Evolutionary conservation across 1,140 invertebrate genomes (phyloP), one percentile per base, ranked within the genome.

Genomic region (Drosophila ambigua): DNA sequence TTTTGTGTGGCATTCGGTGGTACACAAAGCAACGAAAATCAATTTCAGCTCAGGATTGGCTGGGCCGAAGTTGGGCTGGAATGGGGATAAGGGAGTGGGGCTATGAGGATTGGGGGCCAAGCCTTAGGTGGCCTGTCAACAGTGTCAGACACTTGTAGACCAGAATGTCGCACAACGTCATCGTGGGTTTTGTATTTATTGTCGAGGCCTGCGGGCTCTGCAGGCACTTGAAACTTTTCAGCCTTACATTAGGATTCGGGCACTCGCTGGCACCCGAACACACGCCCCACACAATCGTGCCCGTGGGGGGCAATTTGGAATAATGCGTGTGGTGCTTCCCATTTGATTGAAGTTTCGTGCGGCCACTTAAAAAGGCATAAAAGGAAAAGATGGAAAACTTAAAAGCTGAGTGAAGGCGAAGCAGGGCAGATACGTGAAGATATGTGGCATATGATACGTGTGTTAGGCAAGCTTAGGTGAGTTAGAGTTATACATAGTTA

Each of bases 131-230:
- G 26, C 75, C 39, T 73, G 69, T 60, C 65, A 76, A 83, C 80
- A 75, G 48, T 60, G 79, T 68, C 74, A 83, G 79, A 67, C 79
- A 83, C 80, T 83, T 83, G 75, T 79, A 64, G 76, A 60, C 35
- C 35, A 13, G 35, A 39, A 39, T 39, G 35, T 39, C 35, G 35
- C 72, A 72, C 78, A 69, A 61, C 39, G 59, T 44, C 65, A 35
- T 31, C 13, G 69, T 58, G 52, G 43, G 58, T 20, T 49, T 65
- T 68, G 68, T 60, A 54, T 73, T 77, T 76, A 61, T 62, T 66
- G 79, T 54, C 46, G 51, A 23, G 49, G 53, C 62, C 64, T 45
- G 64, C 48, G 48, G 58, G 62, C 72, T 15, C 58, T 72, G 6
- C 28, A 64, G 43, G 28, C 71, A 79, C 75, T 83, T 67, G 79